phyloP scores from a whole-genome alignment of 2,888 invertebrate genomes.

The Muscina levida region DNA sequence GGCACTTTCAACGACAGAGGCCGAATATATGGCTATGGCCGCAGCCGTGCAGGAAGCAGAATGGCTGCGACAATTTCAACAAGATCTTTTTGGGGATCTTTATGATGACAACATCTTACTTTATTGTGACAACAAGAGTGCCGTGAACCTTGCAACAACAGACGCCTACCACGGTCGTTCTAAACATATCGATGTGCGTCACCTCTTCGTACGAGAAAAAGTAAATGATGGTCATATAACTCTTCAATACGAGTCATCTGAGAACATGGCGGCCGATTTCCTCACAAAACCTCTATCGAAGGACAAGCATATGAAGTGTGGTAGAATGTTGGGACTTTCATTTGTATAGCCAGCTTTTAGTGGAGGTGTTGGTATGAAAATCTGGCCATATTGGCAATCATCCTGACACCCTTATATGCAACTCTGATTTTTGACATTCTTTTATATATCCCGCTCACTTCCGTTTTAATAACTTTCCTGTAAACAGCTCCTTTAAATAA shows the following conservation, averaged over 20 bases:
- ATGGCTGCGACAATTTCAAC: conserved; percentile 39
- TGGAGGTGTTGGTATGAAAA: too few species aligned
- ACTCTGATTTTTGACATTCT: too few species aligned
- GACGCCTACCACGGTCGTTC: background rate
- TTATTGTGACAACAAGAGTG: conserved; percentile 40
- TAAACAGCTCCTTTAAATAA: too few species aligned
- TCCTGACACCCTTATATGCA: too few species aligned
- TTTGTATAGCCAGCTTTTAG: too few species aligned
- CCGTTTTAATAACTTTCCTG: too few species aligned
- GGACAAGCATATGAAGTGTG: conserved; percentile 30
- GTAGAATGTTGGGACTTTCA: background rate
- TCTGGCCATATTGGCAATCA: too few species aligned
- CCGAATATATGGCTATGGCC: conserved; percentile 61
- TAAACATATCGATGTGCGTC: background rate
- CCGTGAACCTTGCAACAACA: background rate
- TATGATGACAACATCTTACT: conserved; percentile 20
- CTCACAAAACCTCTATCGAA: background rate
- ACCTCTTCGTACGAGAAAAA: background rate
- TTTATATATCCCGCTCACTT: too few species aligned
- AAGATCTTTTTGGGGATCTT: conserved; percentile 22
- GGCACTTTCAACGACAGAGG: conserved; percentile 60
- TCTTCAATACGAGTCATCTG: background rate
- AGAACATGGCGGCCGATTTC: background rate
- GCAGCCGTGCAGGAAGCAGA: conserved; percentile 55
- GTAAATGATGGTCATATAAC: background rate